Evolutionary conservation across 2,888 invertebrate genomes (phyloP).

Genomic region (Netelia virgata): DNA sequence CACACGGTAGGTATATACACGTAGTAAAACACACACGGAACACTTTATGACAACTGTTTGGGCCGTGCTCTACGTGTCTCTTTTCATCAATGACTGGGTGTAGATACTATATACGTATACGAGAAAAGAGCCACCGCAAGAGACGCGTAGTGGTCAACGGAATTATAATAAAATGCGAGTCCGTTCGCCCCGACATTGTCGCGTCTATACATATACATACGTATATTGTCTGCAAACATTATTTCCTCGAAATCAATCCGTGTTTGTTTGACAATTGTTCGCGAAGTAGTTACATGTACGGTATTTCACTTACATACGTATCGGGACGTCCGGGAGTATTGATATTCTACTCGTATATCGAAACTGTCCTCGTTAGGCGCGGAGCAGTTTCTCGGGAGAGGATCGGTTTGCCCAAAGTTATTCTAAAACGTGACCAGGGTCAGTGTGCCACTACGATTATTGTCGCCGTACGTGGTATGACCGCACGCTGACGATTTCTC

Average conservation of each 20-base stretch:
- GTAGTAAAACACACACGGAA: neutral
- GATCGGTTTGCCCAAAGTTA: conserved; percentile 77
- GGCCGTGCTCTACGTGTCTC: conserved; percentile 38
- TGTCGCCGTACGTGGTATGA: conserved; percentile 26
- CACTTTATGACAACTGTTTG: conserved; percentile 48
- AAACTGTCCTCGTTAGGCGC: conserved; percentile 60
- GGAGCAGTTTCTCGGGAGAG: conserved; percentile 20
- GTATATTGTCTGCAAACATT: neutral
- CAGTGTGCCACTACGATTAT: conserved; percentile 66
- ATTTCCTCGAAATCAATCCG: neutral
- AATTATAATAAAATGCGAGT: conserved; percentile 44
- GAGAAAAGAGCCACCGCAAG: neutral
- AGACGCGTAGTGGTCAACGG: conserved; percentile 10
- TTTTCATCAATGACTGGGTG: conserved; percentile 41
- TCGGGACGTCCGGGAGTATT: conserved; percentile 59
- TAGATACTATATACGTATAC: neutral
- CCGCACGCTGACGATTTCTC: neutral
- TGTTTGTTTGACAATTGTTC: neutral
- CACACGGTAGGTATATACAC: conserved; percentile 17
- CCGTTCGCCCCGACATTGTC: conserved; percentile 24
- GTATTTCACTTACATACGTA: conserved; percentile 4
- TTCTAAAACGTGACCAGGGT: conserved; percentile 78
- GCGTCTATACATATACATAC: conserved; percentile 13
- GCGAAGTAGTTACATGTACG: conserved; percentile 14
- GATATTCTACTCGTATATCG: conserved; percentile 59